Conservation (phyloP, 2,113 vertebrate genomes). For the Notechis scutatus region DNA sequence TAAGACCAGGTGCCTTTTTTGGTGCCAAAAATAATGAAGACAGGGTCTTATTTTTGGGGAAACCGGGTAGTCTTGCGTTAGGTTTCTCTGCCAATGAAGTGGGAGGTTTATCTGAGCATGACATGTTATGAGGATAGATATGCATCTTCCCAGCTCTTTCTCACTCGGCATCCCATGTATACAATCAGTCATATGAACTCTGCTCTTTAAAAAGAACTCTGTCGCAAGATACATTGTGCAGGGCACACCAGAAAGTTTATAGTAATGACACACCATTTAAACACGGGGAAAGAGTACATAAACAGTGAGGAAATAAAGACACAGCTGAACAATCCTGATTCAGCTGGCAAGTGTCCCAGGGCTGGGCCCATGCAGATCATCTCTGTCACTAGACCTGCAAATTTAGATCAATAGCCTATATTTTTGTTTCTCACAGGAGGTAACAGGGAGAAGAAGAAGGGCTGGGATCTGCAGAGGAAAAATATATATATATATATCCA, state of each 20-base stretch:
- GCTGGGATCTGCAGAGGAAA: not conserved
- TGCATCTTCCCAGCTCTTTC: not conserved
- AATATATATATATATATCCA: not conserved
- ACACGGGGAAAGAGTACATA: not conserved
- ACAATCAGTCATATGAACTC: not conserved
- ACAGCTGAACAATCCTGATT: not conserved
- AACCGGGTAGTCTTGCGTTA: not conserved
- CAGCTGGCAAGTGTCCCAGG: not conserved
- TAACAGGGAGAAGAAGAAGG: not conserved
- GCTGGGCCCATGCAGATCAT: not conserved
- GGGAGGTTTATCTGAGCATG: not conserved
- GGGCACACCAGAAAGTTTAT: not conserved
- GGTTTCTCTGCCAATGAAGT: not conserved
- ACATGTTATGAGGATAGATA: not conserved
- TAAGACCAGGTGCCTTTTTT: too few species aligned
- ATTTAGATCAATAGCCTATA: not conserved
- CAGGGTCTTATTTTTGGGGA: too few species aligned
- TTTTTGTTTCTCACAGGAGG: too few species aligned
- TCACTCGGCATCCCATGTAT: not conserved
- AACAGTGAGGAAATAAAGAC: not conserved
- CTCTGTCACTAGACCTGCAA: not conserved
- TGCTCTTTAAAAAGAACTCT: not conserved
- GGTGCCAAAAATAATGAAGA: too few species aligned
- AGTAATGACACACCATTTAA: not conserved
- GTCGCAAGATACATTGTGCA: not conserved